Base-by-base conservation (phyloP, 2,888 invertebrate species). In the Margaritifera margaritifera region DNA sequence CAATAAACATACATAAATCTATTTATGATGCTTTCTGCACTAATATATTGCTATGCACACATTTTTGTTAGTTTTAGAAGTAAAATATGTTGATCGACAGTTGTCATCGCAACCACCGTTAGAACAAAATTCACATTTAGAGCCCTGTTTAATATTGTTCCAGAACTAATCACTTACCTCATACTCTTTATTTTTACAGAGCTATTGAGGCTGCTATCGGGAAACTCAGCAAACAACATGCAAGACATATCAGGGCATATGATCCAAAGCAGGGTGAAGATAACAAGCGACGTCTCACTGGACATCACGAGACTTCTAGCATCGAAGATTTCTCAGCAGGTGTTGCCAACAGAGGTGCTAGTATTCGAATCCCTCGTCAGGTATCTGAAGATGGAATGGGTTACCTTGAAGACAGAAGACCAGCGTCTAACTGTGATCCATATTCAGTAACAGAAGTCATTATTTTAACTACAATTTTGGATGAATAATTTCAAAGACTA, bases 181-280 rank as follows among this genome's bases (percentile, higher is more conserved):
- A 25, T 60, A 54, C 25, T 3, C 27, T 53, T 31, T 61, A 50
- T 56, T 42, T 56, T 91, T 91, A 2, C 90, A 96, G 95, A 85
- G 95, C 94, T 87, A 99, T 99, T 84, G 96, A 99, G 90, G 94
- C 94, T 84, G 99, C 99, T 6, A 98, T 99, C 86, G 96, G 97
- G 90, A 96, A 95, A 90, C 92, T 99, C 80, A 95, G 96, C 77
- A 94, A 95, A 87, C 94, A 95, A 78, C 99, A 99, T 90, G 93
- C 94, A 83, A 94, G 95, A 78, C 99, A 99, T 90, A 99, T 99
- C 90, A 94, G 94, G 88, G 96, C 96, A 77, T 99, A 99, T 90
- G 99, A 99, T 91, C 98, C 98, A 19, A 94, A 96, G 77, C 95
- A 95, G 86, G 99, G 99, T 70, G 94, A 95, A 90, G 99, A 99